phyloP scores from a whole-genome alignment of 1,140 invertebrate genomes.

The Charaxes varanes region DNA sequence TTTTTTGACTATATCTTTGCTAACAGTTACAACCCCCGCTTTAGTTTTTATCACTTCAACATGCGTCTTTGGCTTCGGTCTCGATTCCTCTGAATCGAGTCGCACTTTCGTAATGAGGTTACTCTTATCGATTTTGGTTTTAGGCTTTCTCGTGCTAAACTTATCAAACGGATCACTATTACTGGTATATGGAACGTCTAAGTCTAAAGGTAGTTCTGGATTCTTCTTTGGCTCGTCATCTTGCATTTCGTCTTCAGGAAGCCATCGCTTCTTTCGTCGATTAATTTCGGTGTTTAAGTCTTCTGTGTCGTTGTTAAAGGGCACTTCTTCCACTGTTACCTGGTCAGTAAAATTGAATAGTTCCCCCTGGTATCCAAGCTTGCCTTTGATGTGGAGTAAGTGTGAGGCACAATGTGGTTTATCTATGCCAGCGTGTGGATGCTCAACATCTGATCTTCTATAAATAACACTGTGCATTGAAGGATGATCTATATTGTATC shows the following conservation, averaged over 20 bases:
- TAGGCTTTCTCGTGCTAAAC: constrained; percentile 64
- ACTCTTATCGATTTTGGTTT: constrained; percentile 70
- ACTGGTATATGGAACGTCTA: constrained; percentile 77
- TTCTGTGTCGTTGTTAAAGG: constrained; percentile 42
- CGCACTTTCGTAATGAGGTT: constrained; percentile 68
- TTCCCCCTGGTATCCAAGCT: constrained; percentile 48
- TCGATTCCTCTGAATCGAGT: constrained; percentile 72
- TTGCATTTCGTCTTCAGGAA: constrained; percentile 73
- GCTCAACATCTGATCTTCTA: constrained; percentile 84
- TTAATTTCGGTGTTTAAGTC: constrained; percentile 54
- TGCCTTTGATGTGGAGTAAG: constrained; percentile 73
- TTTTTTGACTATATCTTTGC: constrained; percentile 67
- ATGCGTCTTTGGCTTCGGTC: constrained; percentile 77
- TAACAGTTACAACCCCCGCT: constrained; percentile 72
- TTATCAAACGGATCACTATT: constrained; percentile 72
- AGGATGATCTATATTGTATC: constrained; percentile 78
- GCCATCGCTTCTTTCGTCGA: constrained; percentile 64
- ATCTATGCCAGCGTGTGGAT: constrained; percentile 69
- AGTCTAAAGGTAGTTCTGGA: constrained; percentile 77
- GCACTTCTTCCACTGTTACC: constrained; percentile 27
- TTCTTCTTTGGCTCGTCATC: constrained; percentile 74
- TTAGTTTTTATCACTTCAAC: constrained; percentile 78
- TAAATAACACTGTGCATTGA: constrained; percentile 89
- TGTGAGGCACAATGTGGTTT: constrained; percentile 74
- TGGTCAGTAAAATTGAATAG: constrained; percentile 56